Evolutionary conservation across 1,140 invertebrate species (phyloP).

Genomic region (Zelostemma sp.): DNA sequence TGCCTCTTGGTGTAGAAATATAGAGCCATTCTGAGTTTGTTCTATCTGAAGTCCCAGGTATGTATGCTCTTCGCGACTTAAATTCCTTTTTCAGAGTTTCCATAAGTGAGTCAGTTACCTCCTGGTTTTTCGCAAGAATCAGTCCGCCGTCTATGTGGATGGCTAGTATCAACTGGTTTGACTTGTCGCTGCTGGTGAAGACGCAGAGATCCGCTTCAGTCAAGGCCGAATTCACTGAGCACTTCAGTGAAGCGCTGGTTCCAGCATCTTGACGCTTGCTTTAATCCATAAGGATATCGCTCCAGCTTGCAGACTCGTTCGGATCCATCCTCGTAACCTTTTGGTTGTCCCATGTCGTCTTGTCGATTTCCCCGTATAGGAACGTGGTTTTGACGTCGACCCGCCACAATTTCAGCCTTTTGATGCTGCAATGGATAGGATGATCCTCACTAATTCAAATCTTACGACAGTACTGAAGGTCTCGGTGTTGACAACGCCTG

Average conservation of each 20-base stretch:
- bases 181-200: not conserved
- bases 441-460: not conserved
- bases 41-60: conserved; percentile 41
- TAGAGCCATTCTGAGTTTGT: conserved; percentile 15
- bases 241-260: conserved; percentile 7
- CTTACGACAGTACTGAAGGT: not conserved
- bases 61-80: not conserved
- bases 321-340: conserved; percentile 48
- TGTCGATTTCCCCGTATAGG: conserved; percentile 53
- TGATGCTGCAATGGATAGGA: not conserved
- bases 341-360: conserved; percentile 56
- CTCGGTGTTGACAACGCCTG: not conserved
- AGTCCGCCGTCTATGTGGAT: conserved; percentile 13
- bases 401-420: conserved; percentile 26
- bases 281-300: conserved; percentile 62
- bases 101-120: not conserved
- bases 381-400: conserved; percentile 64
- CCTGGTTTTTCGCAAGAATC: not conserved
- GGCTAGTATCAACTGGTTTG: conserved; percentile 15
- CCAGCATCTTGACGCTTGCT: conserved; percentile 54
- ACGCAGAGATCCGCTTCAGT: not conserved
- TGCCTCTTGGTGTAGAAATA: conserved; percentile 27
- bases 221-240: not conserved
- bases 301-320: conserved; percentile 46
- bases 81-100: conserved; percentile 1